These are phyloP conservation scores for Habrosyne pyritoides DNA, from an alignment of 2,888 invertebrate species.

Conservation along the genomic window DNA sequence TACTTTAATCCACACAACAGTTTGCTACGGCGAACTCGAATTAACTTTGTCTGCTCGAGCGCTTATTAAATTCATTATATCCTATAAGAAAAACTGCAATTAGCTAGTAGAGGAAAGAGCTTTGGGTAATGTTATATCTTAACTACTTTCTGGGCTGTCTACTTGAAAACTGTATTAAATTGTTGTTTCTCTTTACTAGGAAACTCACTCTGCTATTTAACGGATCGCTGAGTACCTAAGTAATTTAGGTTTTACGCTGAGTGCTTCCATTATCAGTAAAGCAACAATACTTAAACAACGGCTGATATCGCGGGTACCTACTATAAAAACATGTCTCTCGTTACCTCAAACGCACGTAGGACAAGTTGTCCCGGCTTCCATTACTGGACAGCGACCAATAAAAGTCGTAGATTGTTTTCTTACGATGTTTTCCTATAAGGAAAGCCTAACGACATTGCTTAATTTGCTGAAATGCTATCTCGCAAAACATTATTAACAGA, in stretches of 20 bases:
- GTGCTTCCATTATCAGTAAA: not conserved
- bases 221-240: not conserved
- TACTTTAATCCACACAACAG: slow-evolving; percentile 42
- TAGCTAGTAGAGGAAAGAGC: slow-evolving; percentile 37
- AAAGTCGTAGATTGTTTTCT: too few relatives aligned
- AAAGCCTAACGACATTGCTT: too few relatives aligned
- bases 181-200: not conserved
- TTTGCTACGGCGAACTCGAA: slow-evolving; percentile 36
- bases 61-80: slow-evolving; percentile 52
- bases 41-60: slow-evolving; percentile 35
- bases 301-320: too few relatives aligned
- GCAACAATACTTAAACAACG: too few relatives aligned
- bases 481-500: too few relatives aligned
- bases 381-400: too few relatives aligned
- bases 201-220: not conserved
- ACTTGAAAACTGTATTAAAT: slow-evolving; percentile 21
- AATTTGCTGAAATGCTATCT: too few relatives aligned
- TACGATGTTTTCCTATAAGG: too few relatives aligned
- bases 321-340: too few relatives aligned
- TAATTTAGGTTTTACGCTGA: not conserved
- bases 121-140: slow-evolving; percentile 36
- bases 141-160: slow-evolving; percentile 30
- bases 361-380: too few relatives aligned
- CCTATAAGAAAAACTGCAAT: slow-evolving; percentile 48
- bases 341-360: too few relatives aligned